Conservation (phyloP, 2,888 invertebrate genomes). For the Dryocosmus kuriphilus region DNA sequence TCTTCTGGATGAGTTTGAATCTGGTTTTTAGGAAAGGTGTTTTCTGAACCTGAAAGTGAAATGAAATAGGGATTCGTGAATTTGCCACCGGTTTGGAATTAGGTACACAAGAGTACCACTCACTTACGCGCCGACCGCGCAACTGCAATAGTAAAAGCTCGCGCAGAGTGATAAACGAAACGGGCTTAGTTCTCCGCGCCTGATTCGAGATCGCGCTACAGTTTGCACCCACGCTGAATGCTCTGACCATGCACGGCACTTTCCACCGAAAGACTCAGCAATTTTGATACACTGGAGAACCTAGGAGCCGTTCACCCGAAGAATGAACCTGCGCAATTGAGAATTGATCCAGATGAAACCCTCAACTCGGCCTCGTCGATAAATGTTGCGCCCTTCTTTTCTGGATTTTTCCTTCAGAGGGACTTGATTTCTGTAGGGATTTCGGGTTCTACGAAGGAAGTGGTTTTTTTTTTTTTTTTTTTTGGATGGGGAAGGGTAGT, state of each 20-base stretch:
- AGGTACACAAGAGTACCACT: constrained; percentile 5
- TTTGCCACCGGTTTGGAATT: constrained; percentile 1
- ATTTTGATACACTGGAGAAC: not conserved
- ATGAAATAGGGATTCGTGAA: not conserved
- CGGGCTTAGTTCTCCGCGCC: constrained; percentile 49
- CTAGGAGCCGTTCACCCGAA: constrained; percentile 17
- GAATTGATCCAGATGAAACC: not conserved
- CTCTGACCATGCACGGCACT: constrained; percentile 8
- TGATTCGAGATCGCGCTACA: constrained; percentile 44
- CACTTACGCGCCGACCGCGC: constrained; percentile 56
- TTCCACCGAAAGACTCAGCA: not conserved
- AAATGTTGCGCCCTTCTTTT: constrained; percentile 2
- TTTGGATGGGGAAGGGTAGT: no score
- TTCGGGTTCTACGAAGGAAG: not conserved
- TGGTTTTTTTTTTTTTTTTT: not conserved
- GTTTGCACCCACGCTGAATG: constrained; percentile 47
- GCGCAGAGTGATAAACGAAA: constrained; percentile 62
- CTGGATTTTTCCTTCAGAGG: not conserved
- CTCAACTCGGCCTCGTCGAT: constrained; percentile 9
- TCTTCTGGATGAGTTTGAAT: not conserved
- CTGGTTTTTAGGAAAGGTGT: not conserved
- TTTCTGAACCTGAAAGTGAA: not conserved
- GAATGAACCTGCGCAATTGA: constrained; percentile 9
- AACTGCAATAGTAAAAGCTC: constrained; percentile 59
- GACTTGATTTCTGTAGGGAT: not conserved